phyloP scores from a whole-genome alignment of 2,888 invertebrate genomes.

The Limenitis arthemis region DNA sequence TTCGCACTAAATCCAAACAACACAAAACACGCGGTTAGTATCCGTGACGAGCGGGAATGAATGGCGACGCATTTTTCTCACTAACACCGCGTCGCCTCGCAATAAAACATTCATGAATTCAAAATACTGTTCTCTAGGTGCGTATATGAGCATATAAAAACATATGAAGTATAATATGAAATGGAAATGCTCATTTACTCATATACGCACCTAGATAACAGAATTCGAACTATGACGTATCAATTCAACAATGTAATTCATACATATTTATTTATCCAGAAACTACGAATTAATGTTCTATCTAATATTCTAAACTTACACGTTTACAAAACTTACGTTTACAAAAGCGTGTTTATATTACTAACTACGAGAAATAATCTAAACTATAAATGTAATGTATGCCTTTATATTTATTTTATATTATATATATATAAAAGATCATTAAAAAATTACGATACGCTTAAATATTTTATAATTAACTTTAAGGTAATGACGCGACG shows the following conservation, averaged over 20 bases:
- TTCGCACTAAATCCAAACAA: slow-evolving; percentile 59
- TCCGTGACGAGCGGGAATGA: slow-evolving; percentile 63
- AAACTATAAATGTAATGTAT: no score
- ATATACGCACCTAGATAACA: no score
- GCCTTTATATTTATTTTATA: no score
- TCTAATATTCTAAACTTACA: no score
- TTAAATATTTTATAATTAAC: neutral
- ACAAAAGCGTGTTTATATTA: no score
- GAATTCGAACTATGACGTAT: neutral
- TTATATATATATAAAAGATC: no score
- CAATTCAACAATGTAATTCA: neutral
- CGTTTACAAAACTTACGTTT: no score
- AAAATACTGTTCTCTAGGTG: neutral
- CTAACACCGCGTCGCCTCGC: slow-evolving; percentile 52
- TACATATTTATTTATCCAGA: neutral
- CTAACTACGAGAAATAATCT: no score
- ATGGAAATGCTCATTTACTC: no score
- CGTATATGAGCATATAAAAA: neutral
- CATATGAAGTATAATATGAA: neutral
- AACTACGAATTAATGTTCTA: no score
- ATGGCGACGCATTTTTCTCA: slow-evolving; percentile 62
- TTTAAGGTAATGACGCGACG: slow-evolving; percentile 42
- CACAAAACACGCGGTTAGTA: slow-evolving; percentile 61
- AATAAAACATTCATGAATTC: slow-evolving; percentile 67
- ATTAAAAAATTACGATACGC: no score